These are phyloP conservation scores for Hypocryptadius cinnamomeus DNA, from an alignment of 2,113 vertebrate genomes.

Conservation along the genomic window DNA sequence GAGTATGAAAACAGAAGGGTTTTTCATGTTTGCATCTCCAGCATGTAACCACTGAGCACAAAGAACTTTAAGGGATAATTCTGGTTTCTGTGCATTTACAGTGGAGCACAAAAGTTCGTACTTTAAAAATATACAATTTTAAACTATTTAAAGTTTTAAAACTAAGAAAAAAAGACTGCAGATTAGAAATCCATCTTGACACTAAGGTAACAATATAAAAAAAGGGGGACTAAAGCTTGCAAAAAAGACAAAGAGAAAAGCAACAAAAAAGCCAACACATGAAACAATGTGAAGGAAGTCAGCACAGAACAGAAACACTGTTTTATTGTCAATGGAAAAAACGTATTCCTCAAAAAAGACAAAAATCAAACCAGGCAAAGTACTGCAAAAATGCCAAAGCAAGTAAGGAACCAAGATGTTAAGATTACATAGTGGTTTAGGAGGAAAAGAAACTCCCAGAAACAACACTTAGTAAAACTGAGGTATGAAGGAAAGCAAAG, in stretches of 20 bases:
- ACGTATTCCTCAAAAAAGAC: neutral
- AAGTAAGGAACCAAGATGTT: neutral
- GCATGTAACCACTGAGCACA: neutral
- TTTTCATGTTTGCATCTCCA: neutral
- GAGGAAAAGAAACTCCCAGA: neutral
- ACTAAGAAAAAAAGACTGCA: neutral
- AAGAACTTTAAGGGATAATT: neutral
- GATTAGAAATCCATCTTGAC: neutral
- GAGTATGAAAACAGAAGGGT: neutral
- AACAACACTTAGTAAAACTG: neutral
- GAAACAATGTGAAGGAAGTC: neutral
- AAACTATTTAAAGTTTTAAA: neutral
- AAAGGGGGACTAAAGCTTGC: neutral
- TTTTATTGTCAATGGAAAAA: neutral
- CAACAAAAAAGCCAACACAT: neutral
- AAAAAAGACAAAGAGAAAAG: neutral
- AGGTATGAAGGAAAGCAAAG: neutral
- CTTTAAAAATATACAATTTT: neutral
- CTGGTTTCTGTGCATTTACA: neutral
- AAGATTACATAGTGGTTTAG: neutral
- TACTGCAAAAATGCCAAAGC: neutral
- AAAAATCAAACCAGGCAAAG: neutral
- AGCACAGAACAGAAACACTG: neutral
- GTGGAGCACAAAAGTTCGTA: neutral
- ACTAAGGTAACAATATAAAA: neutral